A percentile compares a stretch with the other conserved stretches of the same genome.
Conservation (phyloP, 2,113 vertebrate genomes). For the Oenanthe oenanthe region DNA sequence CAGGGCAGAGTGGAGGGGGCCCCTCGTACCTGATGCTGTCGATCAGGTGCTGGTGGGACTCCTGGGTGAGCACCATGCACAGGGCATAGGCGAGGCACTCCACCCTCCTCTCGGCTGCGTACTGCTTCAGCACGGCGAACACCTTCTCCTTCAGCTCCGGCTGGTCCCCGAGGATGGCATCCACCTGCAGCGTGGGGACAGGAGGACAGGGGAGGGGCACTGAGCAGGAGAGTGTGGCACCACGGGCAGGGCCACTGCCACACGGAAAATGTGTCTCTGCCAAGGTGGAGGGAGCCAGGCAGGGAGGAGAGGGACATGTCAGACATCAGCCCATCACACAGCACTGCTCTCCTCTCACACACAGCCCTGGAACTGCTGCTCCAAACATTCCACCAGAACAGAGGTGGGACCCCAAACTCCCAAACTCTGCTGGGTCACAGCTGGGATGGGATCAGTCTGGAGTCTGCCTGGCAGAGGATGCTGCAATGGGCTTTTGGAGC, state of each 20-base stretch:
- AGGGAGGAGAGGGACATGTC: background rate
- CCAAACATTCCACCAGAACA: background rate
- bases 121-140: slow-evolving; percentile 87
- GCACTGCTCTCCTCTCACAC: background rate
- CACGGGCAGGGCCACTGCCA: rapidly evolving
- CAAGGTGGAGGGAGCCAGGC: rapidly evolving
- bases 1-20: background rate
- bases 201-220: background rate
- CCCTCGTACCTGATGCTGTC: slow-evolving; percentile 88
- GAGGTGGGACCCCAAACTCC: rapidly evolving
- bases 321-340: rapidly evolving
- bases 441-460: background rate
- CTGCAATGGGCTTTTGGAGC: background rate
- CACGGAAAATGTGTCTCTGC: rapidly evolving
- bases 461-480: background rate
- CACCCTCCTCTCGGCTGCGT: slow-evolving; percentile 87
- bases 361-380: rapidly evolving
- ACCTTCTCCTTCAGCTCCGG: slow-evolving; percentile 87
- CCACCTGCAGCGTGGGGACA: slow-evolving; percentile 74
- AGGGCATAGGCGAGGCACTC: slow-evolving; percentile 89
- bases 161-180: slow-evolving; percentile 85
- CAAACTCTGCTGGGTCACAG: background rate
- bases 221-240: background rate
- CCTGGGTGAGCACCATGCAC: slow-evolving; percentile 81
- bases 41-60: slow-evolving; percentile 85